Percentiles rank a stretch among this genome's conserved stretches.
Conservation (phyloP, 2,797 vertebrate genomes). For the Syngnathus rostellatus region DNA sequence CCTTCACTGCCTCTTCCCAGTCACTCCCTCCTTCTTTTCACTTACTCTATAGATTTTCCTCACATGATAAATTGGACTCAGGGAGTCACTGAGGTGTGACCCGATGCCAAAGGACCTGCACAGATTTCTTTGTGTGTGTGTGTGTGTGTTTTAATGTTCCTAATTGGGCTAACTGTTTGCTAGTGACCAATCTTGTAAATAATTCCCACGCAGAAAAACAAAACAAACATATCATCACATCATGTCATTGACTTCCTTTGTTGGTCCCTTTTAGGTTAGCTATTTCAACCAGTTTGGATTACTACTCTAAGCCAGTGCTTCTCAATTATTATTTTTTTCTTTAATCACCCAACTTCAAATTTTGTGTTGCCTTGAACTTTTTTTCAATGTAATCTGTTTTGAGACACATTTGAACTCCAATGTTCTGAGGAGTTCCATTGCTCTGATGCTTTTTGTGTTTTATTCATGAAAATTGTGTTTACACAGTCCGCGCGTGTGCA, state of each 20-base stretch:
- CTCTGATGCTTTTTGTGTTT: background rate
- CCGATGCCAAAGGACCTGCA: constrained; percentile 46
- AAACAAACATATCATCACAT: no score
- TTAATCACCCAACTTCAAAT: no score
- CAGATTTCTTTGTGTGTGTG: constrained; percentile 5
- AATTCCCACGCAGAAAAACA: constrained; percentile 2
- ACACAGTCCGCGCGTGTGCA: background rate
- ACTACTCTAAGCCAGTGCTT: no score
- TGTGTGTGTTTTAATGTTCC: constrained; percentile 43
- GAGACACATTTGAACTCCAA: background rate
- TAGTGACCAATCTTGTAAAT: constrained; percentile 30
- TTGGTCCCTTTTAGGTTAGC: no score
- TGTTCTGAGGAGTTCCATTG: background rate
- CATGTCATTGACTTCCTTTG: no score
- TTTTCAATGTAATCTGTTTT: background rate
- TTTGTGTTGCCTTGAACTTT: no score
- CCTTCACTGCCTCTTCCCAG: constrained; percentile 47
- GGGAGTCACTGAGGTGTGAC: constrained; percentile 54
- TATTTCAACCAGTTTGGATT: no score
- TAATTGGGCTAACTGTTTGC: constrained; percentile 54
- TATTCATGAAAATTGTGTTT: background rate
- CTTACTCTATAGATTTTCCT: constrained; percentile 60
- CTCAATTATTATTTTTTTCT: no score
- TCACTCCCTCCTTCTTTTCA: constrained; percentile 49
- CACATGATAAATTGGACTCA: constrained; percentile 65